Conservation (phyloP, 1,140 invertebrate species). For the Zophobas morio region DNA sequence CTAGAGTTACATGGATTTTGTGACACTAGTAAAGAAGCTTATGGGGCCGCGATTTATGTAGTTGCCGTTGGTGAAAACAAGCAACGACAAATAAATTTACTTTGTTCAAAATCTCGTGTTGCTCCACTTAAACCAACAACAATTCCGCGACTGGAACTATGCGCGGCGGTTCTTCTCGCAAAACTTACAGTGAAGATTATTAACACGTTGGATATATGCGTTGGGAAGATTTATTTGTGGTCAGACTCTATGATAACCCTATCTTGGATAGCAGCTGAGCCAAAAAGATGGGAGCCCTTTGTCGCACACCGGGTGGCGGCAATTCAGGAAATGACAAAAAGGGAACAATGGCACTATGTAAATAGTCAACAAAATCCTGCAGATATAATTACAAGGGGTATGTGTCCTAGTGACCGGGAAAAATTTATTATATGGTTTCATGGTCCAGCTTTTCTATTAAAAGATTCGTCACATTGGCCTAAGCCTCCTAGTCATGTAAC, state of each 20-base stretch:
- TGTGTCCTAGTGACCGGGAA: too few species aligned
- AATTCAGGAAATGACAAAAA: conserved; percentile 54
- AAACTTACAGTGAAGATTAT: conserved; percentile 48
- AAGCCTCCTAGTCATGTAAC: too few species aligned
- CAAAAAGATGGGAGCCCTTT: conserved; percentile 62
- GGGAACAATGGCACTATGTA: background rate
- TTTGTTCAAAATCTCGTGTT: conserved; percentile 53
- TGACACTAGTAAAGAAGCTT: conserved; percentile 59
- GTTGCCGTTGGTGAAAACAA: conserved; percentile 34
- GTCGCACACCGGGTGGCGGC: conserved; percentile 63
- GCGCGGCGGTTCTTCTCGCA: conserved; percentile 54
- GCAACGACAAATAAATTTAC: conserved; percentile 6
- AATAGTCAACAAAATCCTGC: background rate
- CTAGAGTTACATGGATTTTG: conserved; percentile 58
- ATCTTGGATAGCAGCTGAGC: conserved; percentile 60
- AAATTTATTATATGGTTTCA: too few species aligned
- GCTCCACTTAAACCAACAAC: conserved; percentile 51
- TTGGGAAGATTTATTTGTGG: conserved; percentile 61
- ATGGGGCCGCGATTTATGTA: conserved; percentile 60
- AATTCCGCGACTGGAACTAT: conserved; percentile 57
- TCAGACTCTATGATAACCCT: conserved; percentile 67
- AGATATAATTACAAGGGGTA: background rate
- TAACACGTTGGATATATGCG: conserved; percentile 25
- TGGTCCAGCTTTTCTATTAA: too few species aligned
- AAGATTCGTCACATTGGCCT: too few species aligned